Conservation (phyloP, 1,140 invertebrate species). For the Brachionus manjavacas region DNA sequence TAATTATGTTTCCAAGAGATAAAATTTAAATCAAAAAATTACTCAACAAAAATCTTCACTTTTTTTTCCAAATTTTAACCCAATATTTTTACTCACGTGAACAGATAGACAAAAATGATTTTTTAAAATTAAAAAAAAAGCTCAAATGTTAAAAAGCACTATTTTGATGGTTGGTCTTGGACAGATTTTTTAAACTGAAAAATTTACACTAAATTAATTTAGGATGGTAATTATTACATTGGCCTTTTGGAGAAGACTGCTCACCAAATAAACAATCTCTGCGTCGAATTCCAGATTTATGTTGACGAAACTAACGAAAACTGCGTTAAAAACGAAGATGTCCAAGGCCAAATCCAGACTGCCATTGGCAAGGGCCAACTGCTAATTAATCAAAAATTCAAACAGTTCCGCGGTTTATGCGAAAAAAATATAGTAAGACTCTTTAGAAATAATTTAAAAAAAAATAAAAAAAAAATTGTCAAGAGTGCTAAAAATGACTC, state of each 20-base stretch:
- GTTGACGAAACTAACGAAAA: neutral
- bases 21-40: neutral
- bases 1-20: slow-evolving; percentile 33
- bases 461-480: neutral
- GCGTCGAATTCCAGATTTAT: neutral
- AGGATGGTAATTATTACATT: slow-evolving; percentile 37
- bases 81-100: neutral
- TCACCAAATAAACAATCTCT: neutral
- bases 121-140: neutral
- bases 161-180: neutral
- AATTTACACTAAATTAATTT: neutral
- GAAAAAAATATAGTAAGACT: slow-evolving; percentile 71
- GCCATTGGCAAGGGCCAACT: slow-evolving; percentile 84
- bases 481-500: neutral
- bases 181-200: too few relatives aligned
- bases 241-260: neutral
- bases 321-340: slow-evolving; percentile 45
- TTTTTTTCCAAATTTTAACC: neutral
- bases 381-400: slow-evolving; percentile 82
- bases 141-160: neutral
- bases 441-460: neutral
- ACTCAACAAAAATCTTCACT: neutral
- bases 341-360: slow-evolving; percentile 73
- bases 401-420: slow-evolving; percentile 83
- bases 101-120: neutral